Percentiles rank a stretch among this genome's conserved stretches.
Evolutionary conservation across 2,113 vertebrate species (phyloP).

Genomic region (Perognathus longimembris): DNA sequence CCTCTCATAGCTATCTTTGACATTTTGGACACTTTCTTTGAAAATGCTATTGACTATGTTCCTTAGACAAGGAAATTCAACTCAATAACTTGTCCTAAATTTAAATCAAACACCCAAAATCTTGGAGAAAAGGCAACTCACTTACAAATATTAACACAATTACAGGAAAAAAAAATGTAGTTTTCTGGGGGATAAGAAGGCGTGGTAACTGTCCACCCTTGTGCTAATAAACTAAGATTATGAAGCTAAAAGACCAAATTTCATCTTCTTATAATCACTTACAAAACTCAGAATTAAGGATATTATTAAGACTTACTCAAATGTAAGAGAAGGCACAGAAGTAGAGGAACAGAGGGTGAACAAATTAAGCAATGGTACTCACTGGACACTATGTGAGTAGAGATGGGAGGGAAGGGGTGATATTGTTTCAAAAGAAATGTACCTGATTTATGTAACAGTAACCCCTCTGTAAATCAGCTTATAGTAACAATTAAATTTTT

Average conservation of each 20-base stretch:
- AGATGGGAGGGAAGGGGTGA: no score
- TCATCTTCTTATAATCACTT: constrained; percentile 17
- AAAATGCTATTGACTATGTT: constrained; percentile 10
- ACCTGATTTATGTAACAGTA: no score
- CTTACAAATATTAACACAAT: background rate
- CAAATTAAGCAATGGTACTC: no score
- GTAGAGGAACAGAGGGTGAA: no score
- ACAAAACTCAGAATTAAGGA: background rate
- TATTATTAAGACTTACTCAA: background rate
- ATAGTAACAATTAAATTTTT: no score
- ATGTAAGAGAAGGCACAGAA: no score
- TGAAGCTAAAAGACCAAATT: constrained; percentile 49
- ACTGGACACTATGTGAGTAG: no score
- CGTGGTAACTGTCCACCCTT: background rate
- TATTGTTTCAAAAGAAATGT: no score
- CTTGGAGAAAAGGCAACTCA: background rate
- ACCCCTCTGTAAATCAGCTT: no score
- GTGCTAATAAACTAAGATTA: constrained; percentile 37
- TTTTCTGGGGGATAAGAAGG: background rate
- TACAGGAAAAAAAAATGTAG: background rate
- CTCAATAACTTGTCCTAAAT: background rate
- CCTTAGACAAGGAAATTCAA: constrained; percentile 35
- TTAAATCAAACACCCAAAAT: background rate
- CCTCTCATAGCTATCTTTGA: background rate
- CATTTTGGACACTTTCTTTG: constrained; percentile 1